Base-by-base conservation (phyloP, 53 echinoderm and acorn worm species). In the Hippasteria phrygiana region DNA sequence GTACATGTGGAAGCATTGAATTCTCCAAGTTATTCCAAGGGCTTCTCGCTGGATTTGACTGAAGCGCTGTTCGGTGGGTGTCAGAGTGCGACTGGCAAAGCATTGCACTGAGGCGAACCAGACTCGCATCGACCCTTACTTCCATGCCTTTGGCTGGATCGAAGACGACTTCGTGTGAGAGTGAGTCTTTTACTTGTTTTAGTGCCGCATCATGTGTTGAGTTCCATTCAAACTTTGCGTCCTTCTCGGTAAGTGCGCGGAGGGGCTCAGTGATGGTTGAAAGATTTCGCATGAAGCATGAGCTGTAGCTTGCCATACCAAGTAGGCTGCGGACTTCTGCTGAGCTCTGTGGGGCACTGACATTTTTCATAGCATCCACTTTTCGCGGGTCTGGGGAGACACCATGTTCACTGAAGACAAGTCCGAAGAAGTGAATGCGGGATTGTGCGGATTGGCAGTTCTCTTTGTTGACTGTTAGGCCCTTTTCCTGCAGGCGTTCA, bases 271-370 rank as follows among this genome's bases (percentile, higher is more conserved):
- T 71, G 31, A 88, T 88, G 26, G 90, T 90, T 39, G 91, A 77
- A 9, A 93, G 51, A 73, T 93, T 83, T 35, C 85, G 91, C 29
- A 91, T 93, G 65, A 93, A 93, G 41, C 88, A 66, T 71, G 88
- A 65, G 76, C 93, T 91, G 55, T 87, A 93, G 63, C 77, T 75
- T 2, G 87, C 42, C 93, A 93, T 93, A 26, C 88, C 93, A 17
- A 93, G 59, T 40, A 90, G 80, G 42, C 93, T 93, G 87, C 88
- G 80, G 26, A 93, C 82, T 51, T 90, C 83, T 5, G 78, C 51
- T 36, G 86, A 50, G 48, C 48, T 48, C 34, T 43, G 45, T 31
- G 86, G 47, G 74, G 43, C 74, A 47, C 74, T 74, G 5, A 70
- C 79, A 32, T 79, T 89, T 51, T 77, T 77, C 12, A 79, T 48